These are phyloP conservation scores for Aphyosemion australe DNA, from an alignment of 2,113 vertebrate species.

Conservation along the genomic window DNA sequence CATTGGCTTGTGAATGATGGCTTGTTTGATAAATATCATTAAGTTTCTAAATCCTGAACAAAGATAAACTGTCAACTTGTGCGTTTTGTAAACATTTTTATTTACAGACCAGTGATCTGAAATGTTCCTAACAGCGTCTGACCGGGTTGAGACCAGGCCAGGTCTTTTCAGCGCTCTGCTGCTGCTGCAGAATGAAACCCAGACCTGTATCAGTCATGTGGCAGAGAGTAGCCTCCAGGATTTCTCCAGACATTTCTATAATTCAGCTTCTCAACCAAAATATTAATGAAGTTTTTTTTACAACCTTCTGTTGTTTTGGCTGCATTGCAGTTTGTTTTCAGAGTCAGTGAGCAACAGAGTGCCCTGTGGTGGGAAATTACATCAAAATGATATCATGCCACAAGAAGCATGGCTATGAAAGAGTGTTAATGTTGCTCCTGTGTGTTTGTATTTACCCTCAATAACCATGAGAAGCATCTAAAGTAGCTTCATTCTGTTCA, in stretches of 20 bases:
- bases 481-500: too few relatives aligned
- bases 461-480: background rate
- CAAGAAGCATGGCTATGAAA: background rate
- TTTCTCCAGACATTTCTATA: slow-evolving; percentile 25
- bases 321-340: background rate
- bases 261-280: slow-evolving; percentile 41
- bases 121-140: background rate
- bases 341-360: background rate
- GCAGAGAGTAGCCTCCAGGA: slow-evolving; percentile 23
- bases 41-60: background rate
- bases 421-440: background rate
- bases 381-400: background rate
- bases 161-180: background rate
- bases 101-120: background rate
- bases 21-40: background rate
- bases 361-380: background rate
- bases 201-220: background rate
- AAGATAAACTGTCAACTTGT: too few relatives aligned
- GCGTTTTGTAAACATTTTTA: background rate
- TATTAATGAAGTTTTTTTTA: slow-evolving; percentile 25
- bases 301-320: slow-evolving; percentile 28
- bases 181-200: background rate
- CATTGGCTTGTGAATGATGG: background rate
- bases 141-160: background rate
- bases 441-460: background rate